Base-by-base conservation (phyloP, 1,140 invertebrate species). In the Dolichoris vasculosae region DNA sequence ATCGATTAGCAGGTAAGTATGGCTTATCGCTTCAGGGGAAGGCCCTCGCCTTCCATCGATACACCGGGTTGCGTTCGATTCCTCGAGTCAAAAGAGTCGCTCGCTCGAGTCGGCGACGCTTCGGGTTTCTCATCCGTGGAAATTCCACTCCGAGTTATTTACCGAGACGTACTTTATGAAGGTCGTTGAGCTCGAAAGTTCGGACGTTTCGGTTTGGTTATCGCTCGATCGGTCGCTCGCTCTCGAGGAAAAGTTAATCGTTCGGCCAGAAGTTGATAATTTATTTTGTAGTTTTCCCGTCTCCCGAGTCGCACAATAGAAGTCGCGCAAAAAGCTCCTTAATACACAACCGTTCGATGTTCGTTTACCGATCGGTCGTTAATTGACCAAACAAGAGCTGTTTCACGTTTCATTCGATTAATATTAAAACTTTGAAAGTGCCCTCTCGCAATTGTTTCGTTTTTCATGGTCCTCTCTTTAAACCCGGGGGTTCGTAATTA, bases 361-460 rank as follows among this genome's bases (percentile, higher is more conserved):
- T 86, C 73, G 43, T 69, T 86, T 86, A 86, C 38, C 84, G 79
- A 86, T 86, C 77, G 85, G 83, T 86, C 73, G 80, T 32, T 86
- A 86, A 86, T 86, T 86, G 73, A 40, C 59, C 48, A 51, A 76
- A 77, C 84, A 40, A 64, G 79, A 59, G 35, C 67, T 43, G 78
- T 64, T 75, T 64, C 85, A 9, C 80, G 32, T 38, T 69, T 86
- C 59, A 86, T 86, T 86, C 48, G 46, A 83, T 86, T 86, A 86
- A 78, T 83, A 83, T 86, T 86, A 86, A 82, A 86, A 86, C 73
- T 86, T 86, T 46, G 0, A 83, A 82, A 83, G 80, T 82, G 73
- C 80, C 75, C 64, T 13, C 43, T 73, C 75, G 51, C 80, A 15
- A 86, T 82, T 83, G 85, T 86, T 86, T 77, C 63, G 43, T 69